Base-by-base conservation (phyloP, 2,113 vertebrate genomes). In the Caranx ignobilis region DNA sequence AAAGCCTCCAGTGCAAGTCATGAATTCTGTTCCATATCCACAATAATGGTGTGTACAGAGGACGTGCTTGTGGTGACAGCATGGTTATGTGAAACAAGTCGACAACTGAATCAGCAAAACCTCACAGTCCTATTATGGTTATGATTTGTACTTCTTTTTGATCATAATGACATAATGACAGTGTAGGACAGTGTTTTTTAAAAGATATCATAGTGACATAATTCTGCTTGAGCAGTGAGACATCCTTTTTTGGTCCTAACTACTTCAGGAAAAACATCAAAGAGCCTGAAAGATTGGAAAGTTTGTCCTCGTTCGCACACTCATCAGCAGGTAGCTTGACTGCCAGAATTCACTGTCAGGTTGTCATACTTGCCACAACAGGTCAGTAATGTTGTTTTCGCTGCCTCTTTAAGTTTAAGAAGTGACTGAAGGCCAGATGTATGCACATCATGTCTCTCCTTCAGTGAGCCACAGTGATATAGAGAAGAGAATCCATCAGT, bases 1-100 rank as follows among this genome's bases (percentile, higher is more conserved):
- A 52, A 52, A 52, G 50, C 8, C 19, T 21, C 8, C 50, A 21
- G 4, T 21, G 50, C 8, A 21, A 52, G 19, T 52, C 50, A n/a
- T 65, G 34, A 37, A 32, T 50, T 59, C 39, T 18, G 35, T 32
- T 34, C 52, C 47, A 59, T 16, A 50, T 80, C 35, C 11, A 67
- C n/a, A 52, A 6, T 18, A 48, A 48, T 48, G 47, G 47, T 9
- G 1, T 48, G 16, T 48, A 6, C 47, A 48, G 47, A 48, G 16
- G 47, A 48, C 5, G 16, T 48, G 47, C 13, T 47, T 47, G 45
- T 47, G 45, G 26, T 57, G 65, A 15, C 62, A 61, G 18, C 21
- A 21, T 35, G 55, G 45, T 54, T 16, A 34, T 45, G 37, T 52
- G 45, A 13, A 60, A 37, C 60, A 39, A 16, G 56, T 34, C 10